These are phyloP conservation scores for Prunella himalayana DNA, from an alignment of 2,113 vertebrate genomes.

Conservation along the genomic window DNA sequence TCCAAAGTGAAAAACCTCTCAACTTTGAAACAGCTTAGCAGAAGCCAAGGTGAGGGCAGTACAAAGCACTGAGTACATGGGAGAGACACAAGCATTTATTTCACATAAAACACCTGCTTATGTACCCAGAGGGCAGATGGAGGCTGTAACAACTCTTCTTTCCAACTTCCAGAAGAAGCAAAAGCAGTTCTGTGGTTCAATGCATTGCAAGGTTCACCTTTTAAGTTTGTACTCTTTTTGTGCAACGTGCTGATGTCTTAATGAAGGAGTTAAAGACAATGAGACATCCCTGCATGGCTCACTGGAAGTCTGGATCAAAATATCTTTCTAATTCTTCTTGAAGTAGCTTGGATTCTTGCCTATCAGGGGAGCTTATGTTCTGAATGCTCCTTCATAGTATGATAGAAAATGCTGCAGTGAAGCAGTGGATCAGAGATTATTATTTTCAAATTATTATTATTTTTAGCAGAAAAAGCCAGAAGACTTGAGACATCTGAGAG, in stretches of 20 bases:
- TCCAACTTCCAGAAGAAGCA: background rate
- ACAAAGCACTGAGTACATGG: background rate
- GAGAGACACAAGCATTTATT: background rate
- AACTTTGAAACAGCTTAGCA: background rate
- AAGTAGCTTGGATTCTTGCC: background rate
- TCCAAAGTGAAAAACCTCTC: background rate
- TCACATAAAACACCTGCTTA: background rate
- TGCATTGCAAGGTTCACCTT: background rate
- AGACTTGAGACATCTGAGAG: background rate
- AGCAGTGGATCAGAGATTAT: background rate
- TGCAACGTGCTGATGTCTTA: background rate
- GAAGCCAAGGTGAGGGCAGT: background rate
- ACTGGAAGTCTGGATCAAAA: background rate
- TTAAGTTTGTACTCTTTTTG: background rate
- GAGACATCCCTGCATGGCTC: background rate
- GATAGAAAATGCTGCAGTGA: background rate
- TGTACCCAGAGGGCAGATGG: background rate
- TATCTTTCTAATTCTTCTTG: background rate
- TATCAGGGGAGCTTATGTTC: background rate
- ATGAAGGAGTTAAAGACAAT: background rate
- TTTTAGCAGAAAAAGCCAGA: background rate
- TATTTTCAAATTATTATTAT: background rate
- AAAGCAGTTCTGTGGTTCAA: background rate
- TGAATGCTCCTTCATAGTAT: background rate
- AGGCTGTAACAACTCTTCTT: background rate